These are phyloP conservation scores for Drosophila eugracilis DNA, from an alignment of 1,140 invertebrate genomes.

Conservation along the genomic window DNA sequence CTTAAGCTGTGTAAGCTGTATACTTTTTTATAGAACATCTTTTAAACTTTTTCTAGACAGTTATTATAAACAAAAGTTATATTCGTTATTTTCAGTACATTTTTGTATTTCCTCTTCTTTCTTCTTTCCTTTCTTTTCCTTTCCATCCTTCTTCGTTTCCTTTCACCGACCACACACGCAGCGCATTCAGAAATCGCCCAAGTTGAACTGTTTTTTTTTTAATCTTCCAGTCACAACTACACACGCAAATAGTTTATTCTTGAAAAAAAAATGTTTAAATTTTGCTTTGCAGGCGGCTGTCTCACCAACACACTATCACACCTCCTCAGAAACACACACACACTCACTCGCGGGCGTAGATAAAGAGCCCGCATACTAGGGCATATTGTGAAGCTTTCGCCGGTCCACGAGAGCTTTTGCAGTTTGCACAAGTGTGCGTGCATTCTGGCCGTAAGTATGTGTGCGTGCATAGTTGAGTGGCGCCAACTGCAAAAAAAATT, in stretches of 20 bases:
- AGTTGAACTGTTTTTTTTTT: slow-evolving; percentile 40
- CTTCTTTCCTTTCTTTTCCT: not conserved
- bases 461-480: slow-evolving; percentile 57
- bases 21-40: too few species aligned
- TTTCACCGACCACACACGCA: slow-evolving; percentile 1
- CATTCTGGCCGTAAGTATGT: slow-evolving; percentile 16
- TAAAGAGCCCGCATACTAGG: slow-evolving; percentile 43
- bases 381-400: slow-evolving; percentile 49
- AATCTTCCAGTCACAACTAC: slow-evolving; percentile 44
- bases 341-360: slow-evolving; percentile 21
- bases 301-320: slow-evolving; percentile 27
- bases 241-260: slow-evolving; percentile 51
- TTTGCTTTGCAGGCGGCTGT: slow-evolving; percentile 57
- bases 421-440: slow-evolving; percentile 47
- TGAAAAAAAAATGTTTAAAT: slow-evolving; percentile 55
- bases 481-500: slow-evolving; percentile 57
- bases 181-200: slow-evolving; percentile 37
- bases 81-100: not conserved
- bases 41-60: too few species aligned
- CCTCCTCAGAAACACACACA: slow-evolving; percentile 15
- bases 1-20: too few species aligned
- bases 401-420: slow-evolving; percentile 47
- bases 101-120: not conserved
- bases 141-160: not conserved
- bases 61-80: too few species aligned